Evolutionary conservation across 37 sponge, comb jelly and placozoan genomes (phyloP).

Genomic region (Dysidea cf. avara): DNA sequence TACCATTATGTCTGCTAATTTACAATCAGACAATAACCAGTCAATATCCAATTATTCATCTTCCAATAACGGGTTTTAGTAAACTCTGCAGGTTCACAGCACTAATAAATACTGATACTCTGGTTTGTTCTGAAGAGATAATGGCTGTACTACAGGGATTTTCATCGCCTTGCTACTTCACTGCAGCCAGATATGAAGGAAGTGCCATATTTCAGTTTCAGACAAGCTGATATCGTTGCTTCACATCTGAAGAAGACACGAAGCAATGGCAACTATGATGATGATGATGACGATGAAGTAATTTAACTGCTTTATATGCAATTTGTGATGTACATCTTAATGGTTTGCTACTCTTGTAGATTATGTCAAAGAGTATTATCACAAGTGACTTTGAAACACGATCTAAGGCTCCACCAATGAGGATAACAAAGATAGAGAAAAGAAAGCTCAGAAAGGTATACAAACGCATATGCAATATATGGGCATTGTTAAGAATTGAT

Average conservation of each 20-base stretch:
- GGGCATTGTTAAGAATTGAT: background rate
- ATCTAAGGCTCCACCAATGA: conserved; percentile 53
- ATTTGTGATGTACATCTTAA: background rate
- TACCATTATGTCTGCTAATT: no score
- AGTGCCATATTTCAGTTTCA: conserved; percentile 21
- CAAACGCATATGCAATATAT: background rate
- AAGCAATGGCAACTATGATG: background rate
- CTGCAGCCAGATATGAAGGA: conserved; percentile 18
- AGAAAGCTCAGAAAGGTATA: background rate
- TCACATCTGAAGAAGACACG: background rate
- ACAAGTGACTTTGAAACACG: conserved; percentile 71
- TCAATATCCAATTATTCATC: no score
- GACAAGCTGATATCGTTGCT: background rate
- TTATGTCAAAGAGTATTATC: conserved; percentile 72
- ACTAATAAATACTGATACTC: no score
- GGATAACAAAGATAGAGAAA: conserved; percentile 38
- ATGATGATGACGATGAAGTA: background rate
- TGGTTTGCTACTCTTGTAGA: background rate
- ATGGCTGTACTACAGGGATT: no score
- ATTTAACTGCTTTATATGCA: background rate
- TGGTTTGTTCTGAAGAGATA: no score
- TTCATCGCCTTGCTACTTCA: conserved; percentile 5
- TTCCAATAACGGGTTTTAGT: no score
- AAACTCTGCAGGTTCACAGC: no score
- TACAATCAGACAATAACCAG: no score